phyloP scores from a whole-genome alignment of 2,888 invertebrate genomes.

The Noctua pronuba region DNA sequence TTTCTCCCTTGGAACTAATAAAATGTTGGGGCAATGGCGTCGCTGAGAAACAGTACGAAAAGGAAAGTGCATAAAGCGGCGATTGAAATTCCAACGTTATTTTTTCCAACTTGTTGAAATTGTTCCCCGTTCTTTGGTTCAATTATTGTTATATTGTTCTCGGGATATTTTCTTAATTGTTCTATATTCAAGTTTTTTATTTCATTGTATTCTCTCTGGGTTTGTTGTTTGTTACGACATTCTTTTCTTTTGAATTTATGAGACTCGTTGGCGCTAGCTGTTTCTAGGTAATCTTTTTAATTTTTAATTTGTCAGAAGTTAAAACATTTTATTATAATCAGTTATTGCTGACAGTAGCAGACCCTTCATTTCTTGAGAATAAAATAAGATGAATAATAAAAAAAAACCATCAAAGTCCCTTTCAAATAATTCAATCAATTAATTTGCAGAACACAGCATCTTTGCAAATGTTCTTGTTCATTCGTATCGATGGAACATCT shows the following conservation, averaged over 20 bases:
- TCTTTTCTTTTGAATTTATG: constrained; percentile 21
- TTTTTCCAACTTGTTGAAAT: constrained; percentile 43
- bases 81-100: constrained; percentile 60
- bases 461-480: not conserved
- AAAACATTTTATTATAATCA: not conserved
- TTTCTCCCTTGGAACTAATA: constrained; percentile 61
- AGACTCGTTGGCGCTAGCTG: not conserved
- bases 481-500: not conserved
- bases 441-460: not conserved
- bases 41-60: constrained; percentile 34
- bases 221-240: constrained; percentile 6
- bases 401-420: not conserved
- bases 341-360: not conserved
- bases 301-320: not conserved
- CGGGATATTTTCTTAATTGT: constrained; percentile 45
- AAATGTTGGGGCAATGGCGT: constrained; percentile 50
- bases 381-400: not conserved
- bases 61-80: constrained; percentile 60
- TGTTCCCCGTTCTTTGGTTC: constrained; percentile 35
- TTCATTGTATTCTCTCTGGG: not conserved
- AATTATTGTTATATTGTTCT: constrained; percentile 51
- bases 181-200: constrained; percentile 19
- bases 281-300: not conserved
- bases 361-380: not conserved
- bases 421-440: not conserved